Evolutionary conservation across 1,140 invertebrate genomes (phyloP).

Genomic region (Ceratosolen solmsi): DNA sequence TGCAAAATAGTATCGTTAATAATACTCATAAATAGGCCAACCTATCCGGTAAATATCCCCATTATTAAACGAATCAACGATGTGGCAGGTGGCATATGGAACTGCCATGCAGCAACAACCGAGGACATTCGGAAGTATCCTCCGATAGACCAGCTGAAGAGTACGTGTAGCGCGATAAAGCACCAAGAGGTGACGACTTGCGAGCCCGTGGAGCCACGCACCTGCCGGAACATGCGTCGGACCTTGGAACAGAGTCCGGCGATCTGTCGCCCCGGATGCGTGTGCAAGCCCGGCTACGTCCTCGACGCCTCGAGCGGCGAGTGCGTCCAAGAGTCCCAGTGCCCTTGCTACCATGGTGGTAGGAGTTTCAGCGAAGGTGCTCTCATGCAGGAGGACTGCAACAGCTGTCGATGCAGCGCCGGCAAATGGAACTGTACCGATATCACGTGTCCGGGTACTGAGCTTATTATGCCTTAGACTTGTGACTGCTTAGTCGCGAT

Average conservation of each 20-base stretch:
- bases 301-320: constrained; percentile 78
- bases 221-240: constrained; percentile 87
- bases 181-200: constrained; percentile 86
- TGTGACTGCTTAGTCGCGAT: not conserved
- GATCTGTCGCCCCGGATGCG: constrained; percentile 84
- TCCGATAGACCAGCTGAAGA: constrained; percentile 75
- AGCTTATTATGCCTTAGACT: not conserved
- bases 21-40: too few species aligned
- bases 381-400: constrained; percentile 85
- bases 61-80: not conserved
- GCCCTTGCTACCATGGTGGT: constrained; percentile 92
- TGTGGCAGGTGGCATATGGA: constrained; percentile 75
- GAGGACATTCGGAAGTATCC: constrained; percentile 79
- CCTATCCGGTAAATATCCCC: too few species aligned
- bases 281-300: constrained; percentile 84
- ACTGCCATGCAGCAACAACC: constrained; percentile 78
- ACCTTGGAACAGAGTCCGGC: constrained; percentile 65
- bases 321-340: constrained; percentile 82
- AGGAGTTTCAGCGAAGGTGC: constrained; percentile 85
- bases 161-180: constrained; percentile 76
- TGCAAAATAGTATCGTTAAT: too few species aligned
- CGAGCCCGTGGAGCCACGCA: constrained; percentile 81
- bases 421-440: constrained; percentile 82
- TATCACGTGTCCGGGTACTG: constrained; percentile 72
- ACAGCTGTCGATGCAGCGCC: constrained; percentile 80